Evolutionary conservation across 2,113 vertebrate species (phyloP), one percentile per base, ranked within the genome.

Genomic region (Callaeas wilsoni): DNA sequence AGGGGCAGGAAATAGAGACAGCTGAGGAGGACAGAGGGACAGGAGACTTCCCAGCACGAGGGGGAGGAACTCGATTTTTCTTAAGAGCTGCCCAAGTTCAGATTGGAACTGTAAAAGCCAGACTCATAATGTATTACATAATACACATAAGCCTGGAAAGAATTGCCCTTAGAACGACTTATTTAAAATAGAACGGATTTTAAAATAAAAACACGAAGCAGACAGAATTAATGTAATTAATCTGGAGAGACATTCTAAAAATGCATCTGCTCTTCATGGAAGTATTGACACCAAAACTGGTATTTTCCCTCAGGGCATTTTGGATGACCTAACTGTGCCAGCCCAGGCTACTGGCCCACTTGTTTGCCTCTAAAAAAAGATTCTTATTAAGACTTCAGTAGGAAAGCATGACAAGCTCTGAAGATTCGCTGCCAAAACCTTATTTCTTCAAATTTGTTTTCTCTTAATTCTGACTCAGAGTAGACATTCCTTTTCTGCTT

Each of bases 1-100:
- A 16, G n/a, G 6, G 27, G 9, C 19, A 52, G 11, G n/a, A 64
- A 64, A 44, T 2, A 1, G 0, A 3, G 23, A 7, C 21, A 55
- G 21, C 21, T 55, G 55, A 44, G 53, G 29, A 49, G 23, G 11
- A 88, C 35, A 52, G 4, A 56, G 9, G 35, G 18, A 8, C 35
- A 56, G 65, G 30, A 89, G 23, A 26, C 3, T n/a, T 53, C 49
- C 16, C 21, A 42, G 4, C 17, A 73, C 9, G 23, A 13, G 4
- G 37, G 5, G 26, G 29, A 49, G 7, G 53, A 50, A 59, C 14
- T 7, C 35, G 8, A 0, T 59, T 70, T 74, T 74, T 12, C 35
- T 50, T 46, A 49, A 64, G 32, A 79, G 13, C 41, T 82, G 30
- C 25, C 16, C 37, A 65, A 25, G 15, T 65, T 41, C 25, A 69